Evolutionary conservation across 2,888 invertebrate species (phyloP).

Genomic region (Spatulosminthurus flaviceps): DNA sequence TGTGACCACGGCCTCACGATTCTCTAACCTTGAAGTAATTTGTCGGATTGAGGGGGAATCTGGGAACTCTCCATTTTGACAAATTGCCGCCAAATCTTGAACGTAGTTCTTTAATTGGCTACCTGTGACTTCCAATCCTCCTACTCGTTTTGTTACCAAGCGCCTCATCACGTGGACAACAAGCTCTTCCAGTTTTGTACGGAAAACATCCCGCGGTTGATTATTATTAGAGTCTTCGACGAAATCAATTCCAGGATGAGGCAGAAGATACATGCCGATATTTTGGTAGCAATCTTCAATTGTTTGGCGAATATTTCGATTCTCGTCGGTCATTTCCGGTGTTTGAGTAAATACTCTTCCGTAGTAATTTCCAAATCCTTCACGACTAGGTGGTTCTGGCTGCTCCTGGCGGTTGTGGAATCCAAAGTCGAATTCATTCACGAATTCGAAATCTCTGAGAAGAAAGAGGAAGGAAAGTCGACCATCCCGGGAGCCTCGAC

Average conservation of each 20-base stretch:
- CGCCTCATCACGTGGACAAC: neutral
- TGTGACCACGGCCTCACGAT: too few species aligned
- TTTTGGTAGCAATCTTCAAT: neutral
- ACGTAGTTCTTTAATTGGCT: neutral
- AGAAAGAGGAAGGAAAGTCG: neutral
- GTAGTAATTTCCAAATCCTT: neutral
- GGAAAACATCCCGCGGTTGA: neutral
- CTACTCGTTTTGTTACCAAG: neutral
- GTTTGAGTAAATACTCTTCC: neutral
- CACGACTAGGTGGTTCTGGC: neutral
- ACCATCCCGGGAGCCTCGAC: neutral
- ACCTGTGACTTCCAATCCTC: neutral
- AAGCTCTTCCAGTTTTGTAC: neutral
- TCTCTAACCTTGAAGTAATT: too few species aligned
- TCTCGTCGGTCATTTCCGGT: neutral
- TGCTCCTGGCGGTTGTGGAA: neutral
- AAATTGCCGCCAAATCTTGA: neutral
- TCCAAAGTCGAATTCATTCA: neutral
- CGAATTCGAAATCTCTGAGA: neutral
- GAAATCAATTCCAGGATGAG: neutral
- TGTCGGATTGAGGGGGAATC: neutral
- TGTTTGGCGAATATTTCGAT: neutral
- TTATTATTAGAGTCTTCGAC: neutral
- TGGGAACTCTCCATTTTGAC: neutral
- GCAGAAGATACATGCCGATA: neutral